Evolutionary conservation across 2,888 invertebrate species (phyloP), one percentile per base, ranked within the genome.

Genomic region (Junonia oenone): DNA sequence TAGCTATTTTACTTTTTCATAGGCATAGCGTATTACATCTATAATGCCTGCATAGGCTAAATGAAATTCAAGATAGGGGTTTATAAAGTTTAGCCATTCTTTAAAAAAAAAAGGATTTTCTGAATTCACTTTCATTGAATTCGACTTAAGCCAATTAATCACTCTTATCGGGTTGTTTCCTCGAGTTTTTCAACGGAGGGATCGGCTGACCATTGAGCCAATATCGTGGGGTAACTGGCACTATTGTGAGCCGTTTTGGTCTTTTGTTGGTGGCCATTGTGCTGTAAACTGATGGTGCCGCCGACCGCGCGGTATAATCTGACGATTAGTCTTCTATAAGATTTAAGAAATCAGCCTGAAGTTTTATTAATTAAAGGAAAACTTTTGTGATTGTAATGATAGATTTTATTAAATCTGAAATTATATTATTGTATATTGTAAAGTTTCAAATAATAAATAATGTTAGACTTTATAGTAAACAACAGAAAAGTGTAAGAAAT

Each of bases 101-200:
- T 53, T 54, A 19, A 5, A 40, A 40, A 55, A 55, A 59, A 51
- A 52, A 49, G 50, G 65, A 72, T 68, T 74, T 76, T 70, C 78
- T 72, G 69, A 68, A 63, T 62, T 68, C 67, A 72, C 75, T 81
- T 85, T 81, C 85, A 89, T 88, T 89, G 89, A 89, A 86, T 81
- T 80, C 80, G 75, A 76, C 81, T 88, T 84, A 80, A 81, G 78
- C 79, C 89, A 83, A 89, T 90, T 89, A 89, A 90, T 90, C 89
- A 90, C 83, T 78, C 82, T 87, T 90, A 90, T 90, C 89, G 79
- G 83, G 73, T 73, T 75, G 78, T 81, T 81, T 81, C 81, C 76
- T 79, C 64, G 73, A 76, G 78, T 83, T 86, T 85, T 88, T 83
- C 73, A 75, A 70, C 68, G 64, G 65, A 72, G 76, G 82, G 76